Base-by-base conservation (phyloP, 2,797 vertebrate genomes). In the Silurus aristotelis region DNA sequence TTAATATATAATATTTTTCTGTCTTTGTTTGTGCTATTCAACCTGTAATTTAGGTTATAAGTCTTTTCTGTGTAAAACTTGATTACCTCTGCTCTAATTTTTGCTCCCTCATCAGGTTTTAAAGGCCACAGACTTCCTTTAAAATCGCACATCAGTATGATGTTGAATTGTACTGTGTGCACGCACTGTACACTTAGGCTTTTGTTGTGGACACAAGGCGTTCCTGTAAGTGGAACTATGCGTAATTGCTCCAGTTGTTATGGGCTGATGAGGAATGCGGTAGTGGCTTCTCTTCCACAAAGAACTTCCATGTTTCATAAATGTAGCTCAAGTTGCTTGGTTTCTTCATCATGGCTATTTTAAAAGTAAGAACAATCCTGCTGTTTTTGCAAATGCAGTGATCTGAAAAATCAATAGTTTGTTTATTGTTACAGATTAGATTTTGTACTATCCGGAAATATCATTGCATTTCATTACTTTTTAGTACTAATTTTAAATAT, bases 31-130 rank as follows among this genome's bases (percentile, higher is more conserved):
- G 58, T 63, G n/a, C 13, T 27, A 79, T 14, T n/a, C 20, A 12
- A 46, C 76, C 31, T 79, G 20, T 20, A 14, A 8, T 63, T 79
- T 79, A 61, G 31, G 6, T 22, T 12, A 58, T 77, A 58, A 80
- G 84, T 86, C 89, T 1, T 89, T 90, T 90, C 68, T 63, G 89
- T 86, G 85, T 85, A 75, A 89, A 82, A 76, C 84, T 76, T 27
- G 79, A 81, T 83, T 79, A 79, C 78, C 66, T 31, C 2, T 17
- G 19, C 61, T 27, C 14, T 81, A 63, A 66, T 61, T 67, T 43
- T 75, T 6, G 46, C 61, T 78, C 20, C 31, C 60, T 20, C 31
- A 61, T 77, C 63, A 68, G 80, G 64, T 31, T 19, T 75, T 22
- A 79, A 55, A 48, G 43, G 9, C 5, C 12, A 7, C 22, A 43